Conservation (phyloP, 2,797 vertebrate genomes). For the Eulemur mongoz region DNA sequence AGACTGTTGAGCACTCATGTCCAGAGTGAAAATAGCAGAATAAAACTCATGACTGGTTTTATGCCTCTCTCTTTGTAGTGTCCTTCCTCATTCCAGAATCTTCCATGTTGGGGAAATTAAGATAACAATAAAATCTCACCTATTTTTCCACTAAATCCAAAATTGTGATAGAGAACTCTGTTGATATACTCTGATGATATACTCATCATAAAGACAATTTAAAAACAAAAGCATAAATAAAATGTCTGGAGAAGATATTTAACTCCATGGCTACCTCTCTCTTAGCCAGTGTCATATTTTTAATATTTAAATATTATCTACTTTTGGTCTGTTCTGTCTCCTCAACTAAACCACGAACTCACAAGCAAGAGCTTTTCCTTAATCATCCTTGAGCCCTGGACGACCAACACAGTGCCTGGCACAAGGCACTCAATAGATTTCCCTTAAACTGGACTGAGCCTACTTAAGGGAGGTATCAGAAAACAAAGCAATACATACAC, state of each 20-base stretch:
- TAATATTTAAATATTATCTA: background rate
- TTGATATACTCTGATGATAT: background rate
- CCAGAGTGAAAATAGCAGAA: background rate
- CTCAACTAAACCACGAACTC: background rate
- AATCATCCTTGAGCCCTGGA: background rate
- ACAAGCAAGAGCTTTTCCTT: background rate
- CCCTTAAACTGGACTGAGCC: background rate
- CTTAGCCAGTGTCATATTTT: background rate
- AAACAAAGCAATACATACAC: background rate
- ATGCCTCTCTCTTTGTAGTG: background rate
- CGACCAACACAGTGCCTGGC: background rate
- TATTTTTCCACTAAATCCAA: slow-evolving; percentile 5
- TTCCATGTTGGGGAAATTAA: background rate
- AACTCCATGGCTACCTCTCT: background rate
- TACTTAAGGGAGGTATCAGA: background rate
- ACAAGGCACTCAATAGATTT: background rate
- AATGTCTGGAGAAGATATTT: background rate
- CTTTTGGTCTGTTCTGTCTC: background rate
- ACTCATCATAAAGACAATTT: background rate
- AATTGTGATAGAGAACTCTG: background rate
- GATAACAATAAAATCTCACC: background rate
- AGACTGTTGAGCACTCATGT: fast-evolving
- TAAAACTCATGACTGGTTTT: background rate
- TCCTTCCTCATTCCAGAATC: background rate
- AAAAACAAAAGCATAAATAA: background rate